These are phyloP conservation scores for Idaea straminata DNA, from an alignment of 2,888 invertebrate genomes.

Conservation along the genomic window DNA sequence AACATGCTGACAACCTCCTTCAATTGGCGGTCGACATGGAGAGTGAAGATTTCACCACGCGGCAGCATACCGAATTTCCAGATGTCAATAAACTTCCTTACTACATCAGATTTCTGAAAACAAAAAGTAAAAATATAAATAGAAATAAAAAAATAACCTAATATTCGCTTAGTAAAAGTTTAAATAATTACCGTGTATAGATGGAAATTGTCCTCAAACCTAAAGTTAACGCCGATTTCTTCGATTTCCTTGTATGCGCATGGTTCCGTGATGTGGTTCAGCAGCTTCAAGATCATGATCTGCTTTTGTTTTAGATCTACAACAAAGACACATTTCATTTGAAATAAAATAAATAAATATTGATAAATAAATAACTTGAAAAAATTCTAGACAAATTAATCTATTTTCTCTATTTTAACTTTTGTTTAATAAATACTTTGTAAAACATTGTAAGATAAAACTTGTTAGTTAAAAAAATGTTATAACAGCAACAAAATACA, in stretches of 20 bases:
- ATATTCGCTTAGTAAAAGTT: constrained; percentile 10
- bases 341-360: too few relatives aligned
- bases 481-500: too few relatives aligned
- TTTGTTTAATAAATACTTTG: too few relatives aligned
- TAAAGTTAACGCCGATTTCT: constrained; percentile 63
- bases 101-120: constrained; percentile 76
- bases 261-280: constrained; percentile 74
- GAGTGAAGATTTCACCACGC: constrained; percentile 73
- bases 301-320: constrained; percentile 63
- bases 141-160: neutral
- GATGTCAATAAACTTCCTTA: constrained; percentile 77
- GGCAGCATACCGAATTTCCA: constrained; percentile 79
- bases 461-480: too few relatives aligned
- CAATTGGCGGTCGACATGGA: constrained; percentile 70
- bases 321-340: neutral
- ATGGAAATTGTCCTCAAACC: constrained; percentile 63
- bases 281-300: constrained; percentile 69
- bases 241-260: constrained; percentile 70
- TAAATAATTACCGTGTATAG: constrained; percentile 52
- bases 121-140: neutral
- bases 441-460: too few relatives aligned
- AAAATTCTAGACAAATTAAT: too few relatives aligned
- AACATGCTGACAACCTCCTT: constrained; percentile 75
- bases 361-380: too few relatives aligned
- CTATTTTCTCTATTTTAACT: too few relatives aligned